Percentiles rank a stretch among this genome's conserved stretches.
phyloP scores from a whole-genome alignment of 2,797 vertebrate genomes.

The Sebastes jordani region DNA sequence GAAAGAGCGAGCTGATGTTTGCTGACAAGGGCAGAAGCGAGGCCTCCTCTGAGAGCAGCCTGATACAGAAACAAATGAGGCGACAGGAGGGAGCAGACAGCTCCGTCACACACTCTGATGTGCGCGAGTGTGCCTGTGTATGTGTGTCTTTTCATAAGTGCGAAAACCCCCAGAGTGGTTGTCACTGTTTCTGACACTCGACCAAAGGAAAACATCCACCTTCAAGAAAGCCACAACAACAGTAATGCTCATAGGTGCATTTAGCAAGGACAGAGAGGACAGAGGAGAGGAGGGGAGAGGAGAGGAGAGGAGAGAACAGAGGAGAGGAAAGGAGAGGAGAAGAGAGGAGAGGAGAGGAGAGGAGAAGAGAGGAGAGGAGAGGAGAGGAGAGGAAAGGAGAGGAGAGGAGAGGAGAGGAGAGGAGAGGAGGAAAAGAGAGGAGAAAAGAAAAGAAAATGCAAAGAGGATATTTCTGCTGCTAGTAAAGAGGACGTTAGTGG shows the following conservation, averaged over 20 bases:
- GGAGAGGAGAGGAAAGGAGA: neutral
- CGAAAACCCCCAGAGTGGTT: constrained; percentile 61
- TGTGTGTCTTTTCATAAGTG: constrained; percentile 53
- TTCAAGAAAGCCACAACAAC: constrained; percentile 45
- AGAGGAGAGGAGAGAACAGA: neutral
- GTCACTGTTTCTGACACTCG: constrained; percentile 60
- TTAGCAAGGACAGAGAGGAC: constrained; percentile 54
- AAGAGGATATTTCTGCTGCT: constrained; percentile 34
- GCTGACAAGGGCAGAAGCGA: constrained; percentile 73
- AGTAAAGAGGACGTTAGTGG: constrained; percentile 38
- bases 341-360: too few species aligned
- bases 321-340: neutral
- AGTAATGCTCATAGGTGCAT: constrained; percentile 54
- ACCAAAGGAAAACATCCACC: constrained; percentile 62
- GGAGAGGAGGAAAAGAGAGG: neutral
- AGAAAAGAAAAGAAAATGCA: neutral
- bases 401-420: too few species aligned
- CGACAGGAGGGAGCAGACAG: constrained; percentile 70
- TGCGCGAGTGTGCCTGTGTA: neutral
- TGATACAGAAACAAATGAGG: constrained; percentile 73
- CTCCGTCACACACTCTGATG: constrained; percentile 58
- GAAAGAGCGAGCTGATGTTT: constrained; percentile 66
- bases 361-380: neutral
- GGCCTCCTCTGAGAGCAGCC: constrained; percentile 64
- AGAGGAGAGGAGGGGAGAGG: neutral